A percentile compares a stretch with the other conserved stretches of the same genome.
Evolutionary conservation across 2,797 vertebrate species (phyloP).

Genomic region (Characodon lateralis): DNA sequence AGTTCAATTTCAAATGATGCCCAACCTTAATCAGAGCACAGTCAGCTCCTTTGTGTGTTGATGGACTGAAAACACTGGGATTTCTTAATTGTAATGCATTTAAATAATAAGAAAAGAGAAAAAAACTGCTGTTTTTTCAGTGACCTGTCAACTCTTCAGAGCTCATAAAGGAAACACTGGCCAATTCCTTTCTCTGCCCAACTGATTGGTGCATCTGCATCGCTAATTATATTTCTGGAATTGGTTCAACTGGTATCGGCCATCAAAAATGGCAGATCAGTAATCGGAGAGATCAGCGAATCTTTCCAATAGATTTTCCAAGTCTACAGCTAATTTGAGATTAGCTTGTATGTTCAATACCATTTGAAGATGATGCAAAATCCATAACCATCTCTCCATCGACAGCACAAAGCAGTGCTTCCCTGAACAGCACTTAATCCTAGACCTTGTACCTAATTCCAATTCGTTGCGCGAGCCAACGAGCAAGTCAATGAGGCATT

Average conservation of each 20-base stretch:
- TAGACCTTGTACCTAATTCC: constrained; percentile 37
- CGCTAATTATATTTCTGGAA: too few species aligned
- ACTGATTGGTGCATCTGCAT: background rate
- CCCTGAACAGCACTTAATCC: constrained; percentile 29
- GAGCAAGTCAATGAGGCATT: background rate
- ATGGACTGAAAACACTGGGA: background rate
- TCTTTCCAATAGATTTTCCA: background rate
- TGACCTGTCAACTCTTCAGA: background rate
- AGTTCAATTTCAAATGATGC: too few species aligned
- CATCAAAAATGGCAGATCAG: background rate
- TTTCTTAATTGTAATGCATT: background rate
- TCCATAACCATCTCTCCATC: background rate
- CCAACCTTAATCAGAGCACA: background rate
- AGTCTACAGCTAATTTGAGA: background rate
- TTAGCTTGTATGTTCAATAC: background rate
- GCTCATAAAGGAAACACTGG: background rate
- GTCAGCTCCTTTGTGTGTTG: background rate
- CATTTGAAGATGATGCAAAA: background rate
- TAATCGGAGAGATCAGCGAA: background rate
- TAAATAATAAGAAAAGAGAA: background rate
- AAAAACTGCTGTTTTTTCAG: background rate
- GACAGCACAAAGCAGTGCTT: background rate
- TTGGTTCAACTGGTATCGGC: background rate
- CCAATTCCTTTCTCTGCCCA: background rate
- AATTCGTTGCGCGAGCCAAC: background rate